Evolutionary conservation across 2,888 invertebrate genomes (phyloP).

Genomic region (Hybos culiciformis): DNA sequence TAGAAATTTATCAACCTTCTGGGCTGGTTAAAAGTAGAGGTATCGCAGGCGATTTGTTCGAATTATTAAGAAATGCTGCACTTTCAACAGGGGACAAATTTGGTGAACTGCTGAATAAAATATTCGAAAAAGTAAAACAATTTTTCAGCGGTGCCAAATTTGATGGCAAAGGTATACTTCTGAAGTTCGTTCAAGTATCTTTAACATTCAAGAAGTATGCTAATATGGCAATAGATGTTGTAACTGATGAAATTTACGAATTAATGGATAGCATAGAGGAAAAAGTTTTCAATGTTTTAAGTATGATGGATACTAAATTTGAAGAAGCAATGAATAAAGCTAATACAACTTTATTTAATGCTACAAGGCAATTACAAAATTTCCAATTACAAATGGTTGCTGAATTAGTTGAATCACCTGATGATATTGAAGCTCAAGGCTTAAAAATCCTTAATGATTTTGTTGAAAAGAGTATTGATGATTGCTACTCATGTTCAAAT

Average conservation of each 20-base stretch:
- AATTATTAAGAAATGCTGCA: neutral
- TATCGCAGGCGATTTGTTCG: neutral
- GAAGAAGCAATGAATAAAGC: slow-evolving; percentile 2
- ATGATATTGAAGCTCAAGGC: neutral
- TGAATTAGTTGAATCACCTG: neutral
- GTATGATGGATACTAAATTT: neutral
- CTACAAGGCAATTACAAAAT: slow-evolving; percentile 1
- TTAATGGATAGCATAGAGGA: neutral
- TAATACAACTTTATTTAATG: slow-evolving; percentile 2
- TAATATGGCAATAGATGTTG: neutral
- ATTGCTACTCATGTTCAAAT: neutral
- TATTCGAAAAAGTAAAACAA: neutral
- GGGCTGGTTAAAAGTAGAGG: neutral
- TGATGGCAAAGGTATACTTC: slow-evolving; percentile 9
- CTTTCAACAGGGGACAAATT: neutral
- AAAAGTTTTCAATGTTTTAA: neutral
- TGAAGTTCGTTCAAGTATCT: neutral
- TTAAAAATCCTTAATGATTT: neutral
- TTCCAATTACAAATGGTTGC: neutral
- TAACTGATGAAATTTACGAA: neutral
- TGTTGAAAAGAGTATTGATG: neutral
- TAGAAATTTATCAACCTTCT: neutral
- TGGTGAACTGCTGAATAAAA: neutral
- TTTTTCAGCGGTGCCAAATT: neutral
- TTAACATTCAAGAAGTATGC: neutral